These are phyloP conservation scores for Chromis chromis DNA, from an alignment of 2,797 vertebrate genomes.

Conservation along the genomic window DNA sequence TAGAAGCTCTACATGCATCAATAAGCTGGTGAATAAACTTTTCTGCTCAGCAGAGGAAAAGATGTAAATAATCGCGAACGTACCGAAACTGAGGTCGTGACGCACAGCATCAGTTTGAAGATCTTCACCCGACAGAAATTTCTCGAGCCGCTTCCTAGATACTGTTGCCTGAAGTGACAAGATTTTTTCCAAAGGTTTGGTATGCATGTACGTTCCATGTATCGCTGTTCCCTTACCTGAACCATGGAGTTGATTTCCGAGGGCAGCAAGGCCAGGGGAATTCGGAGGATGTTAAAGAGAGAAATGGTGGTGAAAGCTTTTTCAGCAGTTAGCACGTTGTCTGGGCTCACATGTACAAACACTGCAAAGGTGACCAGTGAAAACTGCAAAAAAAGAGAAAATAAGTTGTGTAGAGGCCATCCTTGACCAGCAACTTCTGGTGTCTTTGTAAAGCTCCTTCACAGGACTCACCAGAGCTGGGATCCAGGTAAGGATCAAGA, in stretches of 20 bases:
- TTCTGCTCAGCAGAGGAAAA: background rate
- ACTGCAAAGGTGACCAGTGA: conserved; percentile 92
- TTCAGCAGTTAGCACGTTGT: conserved; percentile 89
- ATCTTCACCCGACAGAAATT: conserved; percentile 90
- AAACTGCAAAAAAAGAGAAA: conserved; percentile 82
- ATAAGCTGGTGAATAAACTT: background rate
- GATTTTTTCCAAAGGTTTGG: background rate
- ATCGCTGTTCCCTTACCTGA: conserved; percentile 84
- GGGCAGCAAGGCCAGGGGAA: conserved; percentile 91
- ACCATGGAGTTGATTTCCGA: conserved; percentile 90
- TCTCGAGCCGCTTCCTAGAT: conserved; percentile 89
- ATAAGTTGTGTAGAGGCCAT: background rate
- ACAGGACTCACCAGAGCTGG: conserved; percentile 89
- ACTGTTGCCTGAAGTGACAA: conserved; percentile 83
- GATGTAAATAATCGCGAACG: conserved; percentile 37
- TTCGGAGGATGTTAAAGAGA: conserved; percentile 94
- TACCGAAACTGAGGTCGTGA: conserved; percentile 85
- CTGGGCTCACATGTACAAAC: conserved; percentile 85
- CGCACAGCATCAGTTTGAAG: conserved; percentile 86
- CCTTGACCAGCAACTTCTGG: background rate
- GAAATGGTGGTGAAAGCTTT: conserved; percentile 96
- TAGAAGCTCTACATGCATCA: background rate
- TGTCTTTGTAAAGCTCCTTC: background rate
- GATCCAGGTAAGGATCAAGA: conserved; percentile 87
- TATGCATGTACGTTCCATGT: background rate